These are phyloP conservation scores for Ashinkailepas kermadecensis DNA, from an alignment of 2,888 invertebrate genomes.

Conservation along the genomic window DNA sequence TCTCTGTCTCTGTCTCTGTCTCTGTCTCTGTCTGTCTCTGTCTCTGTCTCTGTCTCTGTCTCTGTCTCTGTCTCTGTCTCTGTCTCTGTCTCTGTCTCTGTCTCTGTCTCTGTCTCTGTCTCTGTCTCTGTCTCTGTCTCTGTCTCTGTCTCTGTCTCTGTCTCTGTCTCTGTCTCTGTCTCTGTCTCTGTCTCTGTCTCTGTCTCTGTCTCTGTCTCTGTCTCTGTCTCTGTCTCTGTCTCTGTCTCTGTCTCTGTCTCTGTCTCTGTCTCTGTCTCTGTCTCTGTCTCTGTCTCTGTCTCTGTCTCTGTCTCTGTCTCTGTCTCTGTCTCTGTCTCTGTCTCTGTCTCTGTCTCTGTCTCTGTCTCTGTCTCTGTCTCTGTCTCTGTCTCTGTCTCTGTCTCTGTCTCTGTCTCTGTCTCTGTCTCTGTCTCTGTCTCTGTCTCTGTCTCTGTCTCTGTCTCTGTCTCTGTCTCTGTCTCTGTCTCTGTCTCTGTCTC, in stretches of 20 bases:
- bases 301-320: background rate
- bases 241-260: background rate
- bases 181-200: conserved; percentile 10
- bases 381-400: conserved; percentile 1
- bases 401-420: conserved; percentile 7
- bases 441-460: background rate
- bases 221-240: background rate
- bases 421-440: background rate
- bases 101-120: too few relatives aligned
- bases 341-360: conserved; percentile 24
- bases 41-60: too few relatives aligned
- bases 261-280: conserved; percentile 2
- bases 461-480: background rate
- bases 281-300: background rate
- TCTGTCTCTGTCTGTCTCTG: too few relatives aligned
- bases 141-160: too few relatives aligned
- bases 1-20: too few relatives aligned
- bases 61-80: too few relatives aligned
- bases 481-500: conserved; percentile 16
- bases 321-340: conserved; percentile 23
- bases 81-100: too few relatives aligned
- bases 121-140: too few relatives aligned
- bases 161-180: too few relatives aligned
- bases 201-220: background rate
- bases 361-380: conserved; percentile 15